Evolutionary conservation across 1,140 invertebrate species (phyloP).

Genomic region (Apis cerana): DNA sequence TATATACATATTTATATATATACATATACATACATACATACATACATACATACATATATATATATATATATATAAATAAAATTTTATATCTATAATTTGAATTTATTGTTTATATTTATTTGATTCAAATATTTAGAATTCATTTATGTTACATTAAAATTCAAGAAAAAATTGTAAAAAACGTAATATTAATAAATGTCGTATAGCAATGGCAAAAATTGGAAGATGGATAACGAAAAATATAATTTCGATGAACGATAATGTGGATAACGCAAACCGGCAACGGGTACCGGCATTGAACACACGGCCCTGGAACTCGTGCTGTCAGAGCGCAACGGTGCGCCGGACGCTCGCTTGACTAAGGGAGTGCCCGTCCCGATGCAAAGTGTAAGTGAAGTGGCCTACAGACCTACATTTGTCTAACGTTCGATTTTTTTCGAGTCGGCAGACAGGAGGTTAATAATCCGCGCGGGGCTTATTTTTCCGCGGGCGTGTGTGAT

Average conservation of each 20-base stretch:
- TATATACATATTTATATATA: no score
- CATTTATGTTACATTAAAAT: not conserved
- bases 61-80: no score
- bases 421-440: constrained; percentile 82
- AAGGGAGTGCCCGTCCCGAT: constrained; percentile 79
- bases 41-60: no score
- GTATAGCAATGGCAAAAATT: constrained; percentile 29
- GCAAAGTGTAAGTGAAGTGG: constrained; percentile 86
- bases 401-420: constrained; percentile 87
- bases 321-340: constrained; percentile 64
- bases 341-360: constrained; percentile 79
- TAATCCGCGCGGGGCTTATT: constrained; percentile 57
- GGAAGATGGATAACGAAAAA: not conserved
- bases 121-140: no score
- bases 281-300: not conserved
- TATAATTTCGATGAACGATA: constrained; percentile 13
- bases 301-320: constrained; percentile 58
- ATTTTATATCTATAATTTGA: no score
- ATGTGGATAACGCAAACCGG: not conserved
- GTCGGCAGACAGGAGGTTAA: constrained; percentile 61
- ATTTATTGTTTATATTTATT: no score
- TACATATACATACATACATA: no score
- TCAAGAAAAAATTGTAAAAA: not conserved
- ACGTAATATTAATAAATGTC: constrained; percentile 7
- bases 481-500: constrained; percentile 53